Evolutionary conservation across 2,888 invertebrate genomes (phyloP).

Genomic region (Linnaemya vulpina): DNA sequence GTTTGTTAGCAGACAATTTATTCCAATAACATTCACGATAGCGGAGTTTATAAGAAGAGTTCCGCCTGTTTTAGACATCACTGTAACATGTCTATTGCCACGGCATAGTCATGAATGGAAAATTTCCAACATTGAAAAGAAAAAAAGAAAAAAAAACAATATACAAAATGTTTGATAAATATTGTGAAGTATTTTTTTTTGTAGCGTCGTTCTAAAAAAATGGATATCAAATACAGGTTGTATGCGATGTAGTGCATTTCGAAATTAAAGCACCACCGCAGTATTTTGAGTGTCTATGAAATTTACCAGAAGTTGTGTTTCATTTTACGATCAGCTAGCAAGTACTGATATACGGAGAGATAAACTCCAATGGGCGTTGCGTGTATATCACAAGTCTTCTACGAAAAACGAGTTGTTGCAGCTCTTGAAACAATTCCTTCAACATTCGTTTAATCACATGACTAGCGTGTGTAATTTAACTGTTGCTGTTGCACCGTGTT

Average conservation of each 20-base stretch:
- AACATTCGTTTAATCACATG: not conserved
- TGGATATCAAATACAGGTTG: conserved; percentile 1
- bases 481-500: too few species aligned
- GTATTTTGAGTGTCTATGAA: not conserved
- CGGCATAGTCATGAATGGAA: conserved; percentile 13
- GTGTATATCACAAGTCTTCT: too few species aligned
- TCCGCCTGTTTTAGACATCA: not conserved
- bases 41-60: too few species aligned
- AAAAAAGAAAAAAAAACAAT: not conserved
- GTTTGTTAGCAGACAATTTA: too few species aligned
- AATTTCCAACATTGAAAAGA: not conserved
- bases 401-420: not conserved
- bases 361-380: not conserved
- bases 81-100: not conserved
- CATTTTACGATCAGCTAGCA: too few species aligned
- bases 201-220: not conserved
- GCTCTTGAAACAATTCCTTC: not conserved
- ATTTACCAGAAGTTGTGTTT: not conserved
- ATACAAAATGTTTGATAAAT: not conserved
- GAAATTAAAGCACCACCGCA: not conserved
- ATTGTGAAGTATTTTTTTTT: not conserved
- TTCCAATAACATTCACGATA: too few species aligned
- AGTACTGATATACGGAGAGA: not conserved
- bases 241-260: not conserved
- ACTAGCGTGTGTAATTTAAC: not conserved